Evolutionary conservation across 2,797 vertebrate species (phyloP), one percentile per base, ranked within the genome.

Genomic region (Garrulus glandarius): DNA sequence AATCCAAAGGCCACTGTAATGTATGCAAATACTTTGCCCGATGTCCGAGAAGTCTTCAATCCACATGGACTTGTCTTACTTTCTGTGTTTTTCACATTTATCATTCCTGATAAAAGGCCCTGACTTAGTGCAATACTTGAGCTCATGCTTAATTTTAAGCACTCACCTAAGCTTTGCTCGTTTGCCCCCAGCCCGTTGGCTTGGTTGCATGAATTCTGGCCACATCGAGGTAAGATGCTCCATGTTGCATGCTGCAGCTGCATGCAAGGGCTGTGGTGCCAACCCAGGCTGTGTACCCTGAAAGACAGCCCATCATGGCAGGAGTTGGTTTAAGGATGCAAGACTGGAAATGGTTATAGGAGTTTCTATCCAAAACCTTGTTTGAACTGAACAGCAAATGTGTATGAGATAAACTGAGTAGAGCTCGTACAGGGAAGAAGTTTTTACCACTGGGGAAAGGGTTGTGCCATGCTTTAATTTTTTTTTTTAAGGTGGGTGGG

Each of bases 71-170:
- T 53, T 75, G 39, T 37, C 30, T 43, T 74, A 65, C n/a, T 87
- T 90, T 74, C 57, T 36, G 6, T 79, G 34, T 64, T 90, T 93
- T 92, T 92, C 89, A 75, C 87, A 20, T 96, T 95, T 94, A 90
- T 96, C 92, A 95, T 95, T 95, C 91, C 87, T 94, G 86, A 92
- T 67, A 75, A 92, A 82, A 90, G 72, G n/a, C 59, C 37, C 77
- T 89, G 53, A 46, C 60, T 82, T 39, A 55, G 47, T 19, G 46
- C 37, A 70, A 37, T 80, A 27, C n/a, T 59, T 88, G 41, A 84
- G 55, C 32, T 91, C 69, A 22, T 87, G 67, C 43, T 87, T 89
- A 18, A 59, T 90, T 95, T 92, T 80, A 95, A 74, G 61, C 52
- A 14, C 83, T 87, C 0, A 0, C 78, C 69, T 88, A 76, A 88